Evolutionary conservation across 2,888 invertebrate genomes (phyloP).

Genomic region (Shargacucullia verbasci): DNA sequence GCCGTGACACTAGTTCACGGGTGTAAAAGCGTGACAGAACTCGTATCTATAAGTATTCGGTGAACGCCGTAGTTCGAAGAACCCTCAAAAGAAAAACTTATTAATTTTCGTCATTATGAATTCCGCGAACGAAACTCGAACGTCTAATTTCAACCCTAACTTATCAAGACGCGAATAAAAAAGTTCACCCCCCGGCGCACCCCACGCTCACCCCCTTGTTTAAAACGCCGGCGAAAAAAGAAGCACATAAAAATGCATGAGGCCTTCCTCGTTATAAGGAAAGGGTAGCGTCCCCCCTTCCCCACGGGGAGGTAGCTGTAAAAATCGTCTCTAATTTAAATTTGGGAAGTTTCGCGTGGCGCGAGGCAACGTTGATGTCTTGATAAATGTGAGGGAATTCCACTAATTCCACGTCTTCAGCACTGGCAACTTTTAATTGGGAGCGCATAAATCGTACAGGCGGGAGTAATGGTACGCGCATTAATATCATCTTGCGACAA

Average conservation of each 20-base stretch:
- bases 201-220: slow-evolving; percentile 89
- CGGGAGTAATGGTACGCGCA: slow-evolving; percentile 79
- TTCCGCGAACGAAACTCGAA: slow-evolving; percentile 89
- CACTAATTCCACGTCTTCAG: slow-evolving; percentile 87
- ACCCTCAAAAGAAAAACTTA: slow-evolving; percentile 88
- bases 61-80: slow-evolving; percentile 73
- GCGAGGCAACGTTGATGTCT: slow-evolving; percentile 87
- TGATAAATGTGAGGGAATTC: slow-evolving; percentile 88
- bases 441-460: slow-evolving; percentile 81
- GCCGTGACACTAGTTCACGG: not conserved
- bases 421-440: slow-evolving; percentile 87
- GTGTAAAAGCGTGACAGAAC: slow-evolving; percentile 19
- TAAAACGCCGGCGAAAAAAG: slow-evolving; percentile 90
- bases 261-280: slow-evolving; percentile 90
- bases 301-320: slow-evolving; percentile 87
- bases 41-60: slow-evolving; percentile 65
- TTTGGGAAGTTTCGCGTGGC: slow-evolving; percentile 88
- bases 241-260: slow-evolving; percentile 90
- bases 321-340: slow-evolving; percentile 90
- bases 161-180: slow-evolving; percentile 90
- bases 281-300: slow-evolving; percentile 85
- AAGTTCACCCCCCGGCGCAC: slow-evolving; percentile 86
- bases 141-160: slow-evolving; percentile 90
- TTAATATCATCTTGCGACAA: slow-evolving; percentile 85
- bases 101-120: slow-evolving; percentile 89